A percentile compares a stretch with the other conserved stretches of the same genome.
These are phyloP conservation scores for Lepilemur septentrionalis DNA, from an alignment of 2,797 vertebrate species.

Conservation along the genomic window DNA sequence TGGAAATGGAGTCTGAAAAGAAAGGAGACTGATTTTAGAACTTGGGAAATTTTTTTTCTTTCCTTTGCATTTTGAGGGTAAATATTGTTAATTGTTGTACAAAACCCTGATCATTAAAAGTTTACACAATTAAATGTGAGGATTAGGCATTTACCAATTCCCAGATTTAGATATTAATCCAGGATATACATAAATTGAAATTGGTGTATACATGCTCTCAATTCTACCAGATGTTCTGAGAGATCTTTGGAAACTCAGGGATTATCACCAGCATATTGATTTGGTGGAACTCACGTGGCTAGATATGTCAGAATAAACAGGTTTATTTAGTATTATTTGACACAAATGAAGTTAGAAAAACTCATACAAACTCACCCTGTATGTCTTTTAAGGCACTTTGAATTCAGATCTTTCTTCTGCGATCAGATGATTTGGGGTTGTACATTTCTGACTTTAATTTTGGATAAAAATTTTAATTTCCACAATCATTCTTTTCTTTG, in stretches of 20 bases:
- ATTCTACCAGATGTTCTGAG: slow-evolving; percentile 67
- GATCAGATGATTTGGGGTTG: background rate
- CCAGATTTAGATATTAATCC: slow-evolving; percentile 63
- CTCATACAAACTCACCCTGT: background rate
- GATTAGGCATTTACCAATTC: slow-evolving; percentile 57
- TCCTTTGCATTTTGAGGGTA: background rate
- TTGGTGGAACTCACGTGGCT: background rate
- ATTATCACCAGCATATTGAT: slow-evolving; percentile 49
- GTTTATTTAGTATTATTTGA: background rate
- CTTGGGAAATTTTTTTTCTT: background rate
- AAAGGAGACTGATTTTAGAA: background rate
- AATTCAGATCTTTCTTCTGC: background rate
- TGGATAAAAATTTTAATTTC: background rate
- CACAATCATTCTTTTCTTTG: background rate
- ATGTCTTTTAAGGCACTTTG: background rate
- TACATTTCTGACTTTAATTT: background rate
- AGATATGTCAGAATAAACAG: background rate
- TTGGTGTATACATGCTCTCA: slow-evolving; percentile 9
- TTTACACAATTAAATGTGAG: slow-evolving; percentile 60
- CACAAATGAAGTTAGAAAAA: background rate
- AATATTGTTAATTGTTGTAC: slow-evolving; percentile 31
- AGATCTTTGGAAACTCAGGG: slow-evolving; percentile 55
- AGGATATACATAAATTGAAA: slow-evolving; percentile 53
- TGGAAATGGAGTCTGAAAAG: background rate
- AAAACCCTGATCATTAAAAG: slow-evolving; percentile 35